Evolutionary conservation across 1,140 invertebrate species (phyloP), one percentile per base, ranked within the genome.

Genomic region (Sweltsa coloradensis): DNA sequence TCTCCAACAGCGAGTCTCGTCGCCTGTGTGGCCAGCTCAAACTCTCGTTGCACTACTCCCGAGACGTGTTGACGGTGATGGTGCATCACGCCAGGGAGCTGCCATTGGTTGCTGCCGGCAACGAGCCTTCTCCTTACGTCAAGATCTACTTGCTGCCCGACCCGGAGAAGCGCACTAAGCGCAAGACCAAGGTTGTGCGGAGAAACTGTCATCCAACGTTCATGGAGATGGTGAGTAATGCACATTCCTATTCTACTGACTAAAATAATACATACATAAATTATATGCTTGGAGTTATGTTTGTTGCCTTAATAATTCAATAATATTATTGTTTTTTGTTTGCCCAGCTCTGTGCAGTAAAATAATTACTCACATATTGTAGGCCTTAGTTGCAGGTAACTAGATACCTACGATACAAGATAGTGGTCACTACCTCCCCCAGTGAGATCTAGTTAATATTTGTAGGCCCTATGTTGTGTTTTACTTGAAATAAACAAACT

Each of bases 161-260:
- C 67, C 85, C 71, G 59, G 84, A 74, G 49, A 94, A 94, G 69
- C 79, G 74, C 49, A 96, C 94, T 22, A 97, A 97, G 68, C 72
- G 89, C 11, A 98, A 97, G 67, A 97, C 94, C 0, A 91, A 92
- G 68, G 85, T 95, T 18, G 78, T 95, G 1, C 84, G 85, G 53
- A 82, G 84, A 56, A 93, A 87, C 60, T 89, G 85, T 60, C 88
- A 96, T 70, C 93, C 93, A 5, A 93, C 89, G 21, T 98, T 93
- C 67, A 97, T 97, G 89, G 93, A 97, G 78, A 92, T 92, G 85
- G 87, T 93, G 67, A 71, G 31, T 34, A 14, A 26, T 19, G 18
- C 2, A n/a, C n/a, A n/a, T n/a, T n/a, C n/a, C n/a, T n/a, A n/a
- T n/a, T n/a, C n/a, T n/a, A n/a, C n/a, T n/a, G n/a, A n/a, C n/a